A percentile compares a stretch with the other conserved stretches of the same genome.
Evolutionary conservation across 2,888 invertebrate species (phyloP).

Genomic region (Xylota segnis): DNA sequence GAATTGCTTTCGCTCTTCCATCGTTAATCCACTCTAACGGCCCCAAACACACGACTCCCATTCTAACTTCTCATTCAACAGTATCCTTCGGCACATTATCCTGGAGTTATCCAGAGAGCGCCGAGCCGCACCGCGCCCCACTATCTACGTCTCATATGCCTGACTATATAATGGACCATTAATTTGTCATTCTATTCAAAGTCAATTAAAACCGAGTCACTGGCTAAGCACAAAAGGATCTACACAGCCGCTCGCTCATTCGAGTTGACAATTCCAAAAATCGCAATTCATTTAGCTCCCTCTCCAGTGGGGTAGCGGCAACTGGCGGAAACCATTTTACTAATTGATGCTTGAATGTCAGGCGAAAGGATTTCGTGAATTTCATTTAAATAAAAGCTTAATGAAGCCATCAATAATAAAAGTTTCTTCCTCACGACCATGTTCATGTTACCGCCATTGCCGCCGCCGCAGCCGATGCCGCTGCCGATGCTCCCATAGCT

Average conservation of each 20-base stretch:
- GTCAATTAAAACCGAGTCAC: constrained; percentile 75
- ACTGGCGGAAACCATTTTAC: constrained; percentile 75
- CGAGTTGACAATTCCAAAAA: constrained; percentile 65
- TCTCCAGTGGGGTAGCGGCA: constrained; percentile 43
- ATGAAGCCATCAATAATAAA: constrained; percentile 80
- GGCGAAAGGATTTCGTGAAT: constrained; percentile 72
- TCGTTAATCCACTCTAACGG: constrained; percentile 21
- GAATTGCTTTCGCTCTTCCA: background rate
- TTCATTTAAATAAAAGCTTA: constrained; percentile 81
- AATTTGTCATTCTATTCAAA: constrained; percentile 76
- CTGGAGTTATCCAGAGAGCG: background rate
- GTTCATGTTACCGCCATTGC: constrained; percentile 62
- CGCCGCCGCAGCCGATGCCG: constrained; percentile 74
- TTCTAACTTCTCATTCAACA: background rate
- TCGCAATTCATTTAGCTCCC: constrained; percentile 59
- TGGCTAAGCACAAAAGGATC: constrained; percentile 73
- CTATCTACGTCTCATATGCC: constrained; percentile 27
- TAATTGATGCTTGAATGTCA: constrained; percentile 74
- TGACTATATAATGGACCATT: constrained; percentile 66
- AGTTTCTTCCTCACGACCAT: constrained; percentile 66
- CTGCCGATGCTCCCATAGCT: constrained; percentile 71
- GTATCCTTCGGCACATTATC: constrained; percentile 11
- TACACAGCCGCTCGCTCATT: constrained; percentile 37
- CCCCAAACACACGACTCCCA: background rate
- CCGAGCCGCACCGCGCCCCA: background rate